Conservation (phyloP, 2,797 vertebrate genomes). For the Aselliscus stoliczkanus region DNA sequence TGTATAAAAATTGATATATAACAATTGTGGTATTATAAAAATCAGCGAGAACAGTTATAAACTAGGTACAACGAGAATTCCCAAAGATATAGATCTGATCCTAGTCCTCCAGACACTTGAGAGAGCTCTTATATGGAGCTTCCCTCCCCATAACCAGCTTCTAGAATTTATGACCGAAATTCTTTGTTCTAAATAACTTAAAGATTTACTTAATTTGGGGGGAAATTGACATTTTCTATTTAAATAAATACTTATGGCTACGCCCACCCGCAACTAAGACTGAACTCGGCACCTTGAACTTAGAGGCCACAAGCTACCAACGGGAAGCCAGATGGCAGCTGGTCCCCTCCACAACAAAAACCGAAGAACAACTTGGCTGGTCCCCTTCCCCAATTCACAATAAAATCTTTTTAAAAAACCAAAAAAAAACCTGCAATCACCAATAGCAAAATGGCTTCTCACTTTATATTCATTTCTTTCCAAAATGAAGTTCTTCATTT, state of each 20-base stretch:
- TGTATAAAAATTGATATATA: neutral
- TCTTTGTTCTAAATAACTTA: conserved; percentile 20
- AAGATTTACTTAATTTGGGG: neutral
- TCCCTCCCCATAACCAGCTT: neutral
- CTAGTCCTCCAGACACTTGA: neutral
- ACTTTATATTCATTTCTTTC: neutral
- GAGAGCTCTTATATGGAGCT: neutral
- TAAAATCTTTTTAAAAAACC: too few relatives aligned
- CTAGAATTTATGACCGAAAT: conserved; percentile 21
- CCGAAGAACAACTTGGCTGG: too few relatives aligned
- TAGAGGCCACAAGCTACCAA: too few relatives aligned
- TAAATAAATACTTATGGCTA: neutral
- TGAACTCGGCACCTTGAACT: too few relatives aligned
- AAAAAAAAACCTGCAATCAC: neutral
- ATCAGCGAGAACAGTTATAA: neutral
- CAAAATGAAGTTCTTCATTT: conserved; percentile 3
- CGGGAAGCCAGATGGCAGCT: too few relatives aligned
- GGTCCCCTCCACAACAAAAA: too few relatives aligned
- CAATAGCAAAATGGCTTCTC: neutral
- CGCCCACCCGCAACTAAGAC: too few relatives aligned
- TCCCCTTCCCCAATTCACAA: too few relatives aligned
- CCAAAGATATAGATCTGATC: neutral
- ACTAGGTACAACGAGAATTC: neutral
- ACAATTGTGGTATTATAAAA: neutral
- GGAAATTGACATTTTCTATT: neutral